Conservation (phyloP, 2,797 vertebrate genomes). For the Acanthurus lineatus region DNA sequence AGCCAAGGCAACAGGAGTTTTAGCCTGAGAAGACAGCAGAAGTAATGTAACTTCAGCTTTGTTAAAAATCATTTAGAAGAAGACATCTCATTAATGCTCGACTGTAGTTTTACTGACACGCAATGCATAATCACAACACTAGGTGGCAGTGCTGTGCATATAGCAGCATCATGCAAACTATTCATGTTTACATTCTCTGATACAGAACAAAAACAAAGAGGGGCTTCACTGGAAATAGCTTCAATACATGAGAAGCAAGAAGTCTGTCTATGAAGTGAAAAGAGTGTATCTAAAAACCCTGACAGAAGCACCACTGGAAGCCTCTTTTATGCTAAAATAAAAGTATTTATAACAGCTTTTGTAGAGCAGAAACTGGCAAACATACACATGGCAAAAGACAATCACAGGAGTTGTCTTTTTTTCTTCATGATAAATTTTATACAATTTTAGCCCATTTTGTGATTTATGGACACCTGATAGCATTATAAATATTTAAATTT, state of each 20-base stretch:
- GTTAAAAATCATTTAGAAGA: neutral
- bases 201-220: neutral
- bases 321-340: neutral
- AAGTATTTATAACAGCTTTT: slow-evolving; percentile 15
- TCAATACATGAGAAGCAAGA: neutral
- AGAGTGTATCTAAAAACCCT: neutral
- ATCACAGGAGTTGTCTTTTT: neutral
- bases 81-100: neutral
- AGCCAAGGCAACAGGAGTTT: slow-evolving; percentile 93
- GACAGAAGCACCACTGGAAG: neutral
- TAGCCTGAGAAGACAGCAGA: slow-evolving; percentile 80
- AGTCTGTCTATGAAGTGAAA: neutral
- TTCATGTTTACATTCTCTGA: neutral
- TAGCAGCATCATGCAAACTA: neutral
- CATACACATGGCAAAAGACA: neutral
- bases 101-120: neutral
- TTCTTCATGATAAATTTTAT: slow-evolving; percentile 3
- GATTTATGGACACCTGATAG: neutral
- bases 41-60: neutral
- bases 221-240: slow-evolving; percentile 7
- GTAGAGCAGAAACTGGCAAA: neutral
- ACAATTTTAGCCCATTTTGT: neutral
- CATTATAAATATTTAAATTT: slow-evolving; percentile 6
- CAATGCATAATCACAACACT: neutral
- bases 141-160: slow-evolving; percentile 51